phyloP scores from a whole-genome alignment of 2,888 invertebrate species.

The Sycophila texana region DNA sequence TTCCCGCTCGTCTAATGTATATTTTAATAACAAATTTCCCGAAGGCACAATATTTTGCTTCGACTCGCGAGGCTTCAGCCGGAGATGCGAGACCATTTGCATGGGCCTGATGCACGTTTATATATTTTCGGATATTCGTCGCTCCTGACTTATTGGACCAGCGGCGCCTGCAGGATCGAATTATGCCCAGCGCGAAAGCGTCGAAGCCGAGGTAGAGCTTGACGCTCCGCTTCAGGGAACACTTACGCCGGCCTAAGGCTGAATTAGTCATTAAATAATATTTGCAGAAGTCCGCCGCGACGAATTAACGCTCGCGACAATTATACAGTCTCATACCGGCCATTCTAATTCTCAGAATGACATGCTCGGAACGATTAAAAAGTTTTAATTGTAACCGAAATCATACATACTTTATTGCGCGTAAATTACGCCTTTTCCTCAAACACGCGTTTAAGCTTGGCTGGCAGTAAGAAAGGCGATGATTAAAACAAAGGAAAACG shows the following conservation, averaged over 20 bases:
- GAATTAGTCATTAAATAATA: slow-evolving; percentile 16
- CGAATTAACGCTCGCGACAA: slow-evolving; percentile 7
- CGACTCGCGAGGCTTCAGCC: slow-evolving; percentile 26
- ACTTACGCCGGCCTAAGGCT: neutral
- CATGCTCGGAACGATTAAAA: too few species aligned
- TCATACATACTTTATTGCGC: too few species aligned
- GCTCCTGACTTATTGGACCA: neutral
- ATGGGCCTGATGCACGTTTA: neutral
- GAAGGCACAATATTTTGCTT: slow-evolving; percentile 56
- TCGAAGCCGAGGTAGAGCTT: too few species aligned
- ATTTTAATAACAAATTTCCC: slow-evolving; percentile 64
- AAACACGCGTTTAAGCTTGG: too few species aligned
- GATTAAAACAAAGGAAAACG: too few species aligned
- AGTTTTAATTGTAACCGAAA: too few species aligned
- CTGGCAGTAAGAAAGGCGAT: too few species aligned
- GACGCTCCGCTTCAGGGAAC: neutral
- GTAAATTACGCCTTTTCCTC: too few species aligned
- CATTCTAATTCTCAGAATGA: neutral
- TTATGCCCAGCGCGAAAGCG: too few species aligned
- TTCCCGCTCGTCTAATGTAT: slow-evolving; percentile 64
- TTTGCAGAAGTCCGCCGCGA: slow-evolving; percentile 18
- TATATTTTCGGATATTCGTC: slow-evolving; percentile 12
- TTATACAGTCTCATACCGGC: neutral
- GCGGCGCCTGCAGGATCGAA: neutral
- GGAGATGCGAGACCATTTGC: slow-evolving; percentile 29